These are phyloP conservation scores for Hypercompe scribonia DNA, from an alignment of 2,888 invertebrate species.

Conservation along the genomic window DNA sequence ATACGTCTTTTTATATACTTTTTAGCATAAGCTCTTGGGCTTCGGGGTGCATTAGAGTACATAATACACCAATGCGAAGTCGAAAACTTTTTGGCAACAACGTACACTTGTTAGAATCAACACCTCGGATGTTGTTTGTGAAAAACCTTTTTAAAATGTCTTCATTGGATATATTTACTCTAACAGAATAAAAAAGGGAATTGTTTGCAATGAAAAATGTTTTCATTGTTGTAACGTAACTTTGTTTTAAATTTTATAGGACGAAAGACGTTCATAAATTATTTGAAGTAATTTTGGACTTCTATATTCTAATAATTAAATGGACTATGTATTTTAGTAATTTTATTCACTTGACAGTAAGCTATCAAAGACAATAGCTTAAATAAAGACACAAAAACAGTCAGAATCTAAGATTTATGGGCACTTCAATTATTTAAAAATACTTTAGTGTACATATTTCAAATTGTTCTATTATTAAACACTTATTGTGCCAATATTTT, in stretches of 20 bases:
- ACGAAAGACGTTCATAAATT: background rate
- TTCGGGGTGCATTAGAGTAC: background rate
- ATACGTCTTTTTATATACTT: background rate
- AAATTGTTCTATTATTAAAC: too few species aligned
- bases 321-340: background rate
- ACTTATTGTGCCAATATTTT: too few species aligned
- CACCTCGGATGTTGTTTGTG: conserved; percentile 28
- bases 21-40: background rate
- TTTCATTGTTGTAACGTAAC: conserved; percentile 12
- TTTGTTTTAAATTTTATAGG: background rate
- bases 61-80: background rate
- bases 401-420: too few species aligned
- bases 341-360: background rate
- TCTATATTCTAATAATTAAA: background rate
- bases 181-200: conserved; percentile 27
- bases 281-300: background rate
- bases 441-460: too few species aligned
- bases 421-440: too few species aligned
- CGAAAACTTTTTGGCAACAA: background rate
- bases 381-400: too few species aligned
- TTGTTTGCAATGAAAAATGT: conserved; percentile 24
- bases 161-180: conserved; percentile 36
- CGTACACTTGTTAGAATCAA: conserved; percentile 10
- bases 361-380: too few species aligned
- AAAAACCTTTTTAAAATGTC: conserved; percentile 27